phyloP scores from a whole-genome alignment of 2,113 vertebrate species.

The Chlorodrepanis virens region DNA sequence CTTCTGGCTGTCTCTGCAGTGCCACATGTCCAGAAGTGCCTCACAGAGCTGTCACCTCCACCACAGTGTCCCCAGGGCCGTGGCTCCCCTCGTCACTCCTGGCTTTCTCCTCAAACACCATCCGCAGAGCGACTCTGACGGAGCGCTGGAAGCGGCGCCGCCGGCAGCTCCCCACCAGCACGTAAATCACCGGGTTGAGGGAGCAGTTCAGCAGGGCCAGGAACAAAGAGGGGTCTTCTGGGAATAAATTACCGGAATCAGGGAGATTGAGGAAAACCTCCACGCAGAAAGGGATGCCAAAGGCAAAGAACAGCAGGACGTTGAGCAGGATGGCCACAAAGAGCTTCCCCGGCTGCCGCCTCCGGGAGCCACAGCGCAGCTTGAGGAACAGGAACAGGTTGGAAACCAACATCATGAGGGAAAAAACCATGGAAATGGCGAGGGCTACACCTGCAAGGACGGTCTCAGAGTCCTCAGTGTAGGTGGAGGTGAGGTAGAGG shows the following conservation, averaged over 20 bases:
- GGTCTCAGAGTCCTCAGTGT: no score
- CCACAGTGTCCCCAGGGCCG: accelerated
- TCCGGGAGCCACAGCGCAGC: background rate
- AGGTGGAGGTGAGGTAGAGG: background rate
- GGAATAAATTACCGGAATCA: background rate
- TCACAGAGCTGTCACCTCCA: background rate
- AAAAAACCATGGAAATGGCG: background rate
- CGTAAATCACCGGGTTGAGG: background rate
- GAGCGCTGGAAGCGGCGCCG: background rate
- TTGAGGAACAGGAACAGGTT: background rate
- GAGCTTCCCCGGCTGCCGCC: background rate
- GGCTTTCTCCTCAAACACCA: background rate
- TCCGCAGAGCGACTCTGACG: accelerated
- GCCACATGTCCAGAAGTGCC: background rate
- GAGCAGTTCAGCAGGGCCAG: background rate
- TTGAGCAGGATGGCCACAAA: background rate
- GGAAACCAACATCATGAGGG: background rate
- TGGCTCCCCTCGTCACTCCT: accelerated
- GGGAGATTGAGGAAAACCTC: background rate
- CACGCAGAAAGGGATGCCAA: background rate
- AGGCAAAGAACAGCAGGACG: background rate
- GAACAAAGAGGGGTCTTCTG: accelerated
- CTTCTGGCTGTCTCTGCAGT: no score
- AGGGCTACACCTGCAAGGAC: background rate
- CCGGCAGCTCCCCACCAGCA: background rate